Percentiles rank a stretch among this genome's conserved stretches.
Evolutionary conservation across 2,113 vertebrate species (phyloP).

Genomic region (Salvelinus fontinalis): DNA sequence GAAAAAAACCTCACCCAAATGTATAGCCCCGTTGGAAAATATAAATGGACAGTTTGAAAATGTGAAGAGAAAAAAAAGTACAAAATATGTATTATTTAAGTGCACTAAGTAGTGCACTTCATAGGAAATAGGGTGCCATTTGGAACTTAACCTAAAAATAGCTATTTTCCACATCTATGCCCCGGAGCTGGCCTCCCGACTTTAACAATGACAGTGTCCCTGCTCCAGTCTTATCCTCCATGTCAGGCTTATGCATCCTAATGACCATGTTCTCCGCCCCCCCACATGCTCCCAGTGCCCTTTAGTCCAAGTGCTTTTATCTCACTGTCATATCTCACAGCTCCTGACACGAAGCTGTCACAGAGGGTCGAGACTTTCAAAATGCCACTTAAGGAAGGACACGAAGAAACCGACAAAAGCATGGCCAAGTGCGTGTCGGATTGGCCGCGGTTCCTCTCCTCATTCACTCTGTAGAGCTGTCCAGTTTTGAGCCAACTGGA

Average conservation of each 20-base stretch:
- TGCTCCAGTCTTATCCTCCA: background rate
- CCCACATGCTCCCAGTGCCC: background rate
- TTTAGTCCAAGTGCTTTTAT: background rate
- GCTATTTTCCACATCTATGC: background rate
- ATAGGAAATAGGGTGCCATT: too few species aligned
- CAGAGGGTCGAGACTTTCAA: background rate
- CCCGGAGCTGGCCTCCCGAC: background rate
- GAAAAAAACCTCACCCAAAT: too few species aligned
- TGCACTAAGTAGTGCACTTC: too few species aligned
- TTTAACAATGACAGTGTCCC: background rate
- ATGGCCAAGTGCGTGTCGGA: too few species aligned
- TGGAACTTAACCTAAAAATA: background rate
- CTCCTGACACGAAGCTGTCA: background rate
- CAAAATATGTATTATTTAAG: too few species aligned
- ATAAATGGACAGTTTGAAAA: too few species aligned
- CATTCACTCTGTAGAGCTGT: too few species aligned
- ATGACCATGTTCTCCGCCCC: background rate
- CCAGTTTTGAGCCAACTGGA: too few species aligned
- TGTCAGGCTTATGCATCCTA: slow-evolving; percentile 6
- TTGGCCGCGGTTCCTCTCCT: too few species aligned
- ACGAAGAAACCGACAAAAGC: background rate
- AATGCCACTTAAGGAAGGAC: background rate
- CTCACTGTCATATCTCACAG: background rate
- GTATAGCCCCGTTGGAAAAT: too few species aligned
- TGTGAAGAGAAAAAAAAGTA: too few species aligned